These are phyloP conservation scores for Saccostrea echinata DNA, from an alignment of 1,140 invertebrate species.

Conservation along the genomic window DNA sequence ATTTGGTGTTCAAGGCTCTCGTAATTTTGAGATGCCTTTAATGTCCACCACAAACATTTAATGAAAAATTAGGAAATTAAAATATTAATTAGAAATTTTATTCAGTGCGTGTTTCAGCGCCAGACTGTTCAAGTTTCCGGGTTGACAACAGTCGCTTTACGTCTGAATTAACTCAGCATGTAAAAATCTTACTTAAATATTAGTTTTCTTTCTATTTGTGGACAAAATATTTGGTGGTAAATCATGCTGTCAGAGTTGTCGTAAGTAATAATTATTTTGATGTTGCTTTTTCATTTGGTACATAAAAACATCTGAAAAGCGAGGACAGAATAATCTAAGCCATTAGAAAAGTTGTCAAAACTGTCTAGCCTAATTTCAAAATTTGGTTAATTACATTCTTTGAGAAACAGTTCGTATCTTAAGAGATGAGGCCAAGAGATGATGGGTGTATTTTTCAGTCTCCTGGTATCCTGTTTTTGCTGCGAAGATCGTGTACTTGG, in stretches of 20 bases:
- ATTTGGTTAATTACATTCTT: neutral
- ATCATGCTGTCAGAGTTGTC: neutral
- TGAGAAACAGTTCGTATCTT: neutral
- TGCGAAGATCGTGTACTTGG: neutral
- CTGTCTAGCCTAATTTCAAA: conserved; percentile 23
- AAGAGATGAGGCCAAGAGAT: neutral
- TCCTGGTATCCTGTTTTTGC: neutral
- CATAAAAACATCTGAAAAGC: neutral
- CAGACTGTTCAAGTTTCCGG: neutral
- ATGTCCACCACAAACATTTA: no score
- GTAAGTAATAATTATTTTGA: conserved; percentile 24
- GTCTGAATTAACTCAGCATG: neutral
- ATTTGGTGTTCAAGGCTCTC: no score
- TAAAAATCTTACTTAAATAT: neutral
- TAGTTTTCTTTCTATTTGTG: neutral
- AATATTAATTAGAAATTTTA: no score
- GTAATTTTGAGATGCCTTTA: no score
- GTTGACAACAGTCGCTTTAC: neutral
- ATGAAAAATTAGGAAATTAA: no score
- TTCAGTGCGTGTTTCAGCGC: neutral
- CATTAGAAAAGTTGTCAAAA: conserved; percentile 14
- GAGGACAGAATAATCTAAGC: conserved; percentile 9
- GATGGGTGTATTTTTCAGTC: conserved; percentile 16
- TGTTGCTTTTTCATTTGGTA: conserved; percentile 6
- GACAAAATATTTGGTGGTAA: neutral